Conservation (phyloP, 2,888 invertebrate genomes). For the Blomia tropicalis region DNA sequence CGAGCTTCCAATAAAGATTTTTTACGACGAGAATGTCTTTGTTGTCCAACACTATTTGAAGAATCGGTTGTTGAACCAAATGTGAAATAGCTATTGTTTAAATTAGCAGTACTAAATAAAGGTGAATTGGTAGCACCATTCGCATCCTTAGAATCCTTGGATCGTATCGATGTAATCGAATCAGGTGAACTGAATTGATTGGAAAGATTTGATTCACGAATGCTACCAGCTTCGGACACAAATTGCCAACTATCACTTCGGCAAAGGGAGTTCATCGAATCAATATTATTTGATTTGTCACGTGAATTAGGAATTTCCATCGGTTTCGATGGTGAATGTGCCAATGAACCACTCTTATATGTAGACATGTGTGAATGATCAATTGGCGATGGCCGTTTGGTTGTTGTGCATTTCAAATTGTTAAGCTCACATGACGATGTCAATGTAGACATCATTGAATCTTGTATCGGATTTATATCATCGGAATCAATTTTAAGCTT, state of each 20-base stretch:
- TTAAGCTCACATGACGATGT: neutral
- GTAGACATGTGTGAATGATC: too few species aligned
- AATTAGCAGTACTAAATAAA: neutral
- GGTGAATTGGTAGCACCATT: neutral
- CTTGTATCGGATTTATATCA: neutral
- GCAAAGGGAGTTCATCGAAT: slow-evolving; percentile 7
- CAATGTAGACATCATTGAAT: slow-evolving; percentile 14
- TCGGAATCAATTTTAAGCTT: slow-evolving; percentile 8
- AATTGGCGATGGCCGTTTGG: neutral
- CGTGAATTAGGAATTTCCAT: slow-evolving; percentile 10
- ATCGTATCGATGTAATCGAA: slow-evolving; percentile 4
- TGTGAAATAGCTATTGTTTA: too few species aligned
- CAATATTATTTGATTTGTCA: neutral
- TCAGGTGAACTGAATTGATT: slow-evolving; percentile 26
- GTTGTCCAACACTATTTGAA: neutral
- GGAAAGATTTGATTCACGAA: slow-evolving; percentile 30
- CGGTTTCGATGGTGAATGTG: slow-evolving; percentile 15
- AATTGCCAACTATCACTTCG: slow-evolving; percentile 34
- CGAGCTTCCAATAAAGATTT: neutral
- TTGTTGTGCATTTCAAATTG: neutral
- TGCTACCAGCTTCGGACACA: slow-evolving; percentile 34
- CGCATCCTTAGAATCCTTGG: too few species aligned
- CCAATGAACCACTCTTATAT: neutral
- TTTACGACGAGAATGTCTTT: neutral
- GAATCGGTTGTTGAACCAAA: too few species aligned